Base-by-base conservation (phyloP, 2,113 vertebrate genomes). In the Thermophis baileyi region DNA sequence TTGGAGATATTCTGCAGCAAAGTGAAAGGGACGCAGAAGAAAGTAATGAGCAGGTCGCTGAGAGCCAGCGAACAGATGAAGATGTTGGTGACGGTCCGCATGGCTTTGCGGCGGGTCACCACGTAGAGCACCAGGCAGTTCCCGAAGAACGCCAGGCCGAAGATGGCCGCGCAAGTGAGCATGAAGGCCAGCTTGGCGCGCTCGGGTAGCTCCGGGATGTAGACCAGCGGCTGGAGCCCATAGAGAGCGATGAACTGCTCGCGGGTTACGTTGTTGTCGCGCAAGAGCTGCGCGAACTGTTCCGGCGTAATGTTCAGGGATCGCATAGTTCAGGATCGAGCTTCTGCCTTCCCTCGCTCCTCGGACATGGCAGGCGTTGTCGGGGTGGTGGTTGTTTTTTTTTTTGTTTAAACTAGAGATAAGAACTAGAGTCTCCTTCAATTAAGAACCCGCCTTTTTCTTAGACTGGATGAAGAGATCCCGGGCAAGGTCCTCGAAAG, bases 1-100 rank as follows among this genome's bases (percentile, higher is more conserved):
- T 97, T 96, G 4, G 95, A 98, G 94, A 98, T 94, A 95, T 98
- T 98, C 95, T 98, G 98, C 14, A 98, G 95, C 97, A 97, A 93
- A 24, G 97, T 98, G 94, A 98, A 97, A 0, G 98, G 98, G 55
- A 98, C 96, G 92, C 98, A 98, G 96, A 98, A 98, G 94, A 98
- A 97, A 87, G 97, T 95, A 94, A 98, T 97, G 92, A 98, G 97
- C 40, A 98, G 95, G 93, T 98, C 98, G 93, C 98, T 98, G 92
- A 98, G 96, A 0, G 97, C 98, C 96, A 98, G 89, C 9, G 98
- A 98, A 91, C 98, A 97, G 96, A 98, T 98, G 95, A 98, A 98
- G 94, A 98, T 96, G 95, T 98, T 98, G 89, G 98, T 97, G 95
- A 97, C 98, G 0, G 97, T 97, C 93, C 96, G 97, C 98, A 98